phyloP scores from a whole-genome alignment of 2,113 vertebrate genomes.

The Mesitornis unicolor region DNA sequence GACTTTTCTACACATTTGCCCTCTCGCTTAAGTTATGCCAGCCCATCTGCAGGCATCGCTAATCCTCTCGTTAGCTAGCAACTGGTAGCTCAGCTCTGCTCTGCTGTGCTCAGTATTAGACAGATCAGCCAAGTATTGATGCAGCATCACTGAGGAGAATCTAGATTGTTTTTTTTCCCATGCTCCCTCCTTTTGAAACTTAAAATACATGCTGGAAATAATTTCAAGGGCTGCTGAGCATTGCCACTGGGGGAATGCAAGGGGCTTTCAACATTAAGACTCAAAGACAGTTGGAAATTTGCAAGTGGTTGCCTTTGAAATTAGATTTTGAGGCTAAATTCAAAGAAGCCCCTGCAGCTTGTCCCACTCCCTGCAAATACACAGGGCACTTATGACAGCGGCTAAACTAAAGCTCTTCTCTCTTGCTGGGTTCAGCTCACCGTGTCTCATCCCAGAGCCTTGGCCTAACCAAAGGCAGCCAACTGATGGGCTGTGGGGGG shows the following conservation, averaged over 20 bases:
- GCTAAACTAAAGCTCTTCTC: background rate
- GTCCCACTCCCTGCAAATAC: background rate
- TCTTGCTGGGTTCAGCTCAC: background rate
- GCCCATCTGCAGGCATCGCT: constrained; percentile 16
- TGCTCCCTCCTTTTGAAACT: constrained; percentile 55
- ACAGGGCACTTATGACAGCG: accelerated
- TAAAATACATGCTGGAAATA: constrained; percentile 66
- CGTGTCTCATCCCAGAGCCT: background rate
- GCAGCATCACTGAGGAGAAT: constrained; percentile 50
- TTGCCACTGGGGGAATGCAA: constrained; percentile 48
- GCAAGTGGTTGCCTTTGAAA: constrained; percentile 51
- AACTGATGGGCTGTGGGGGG: accelerated
- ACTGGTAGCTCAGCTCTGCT: constrained; percentile 34
- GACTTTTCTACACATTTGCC: background rate
- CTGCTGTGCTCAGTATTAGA: constrained; percentile 15
- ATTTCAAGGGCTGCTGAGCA: constrained; percentile 72
- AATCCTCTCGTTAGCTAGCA: constrained; percentile 51
- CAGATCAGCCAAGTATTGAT: constrained; percentile 60
- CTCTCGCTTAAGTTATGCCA: constrained; percentile 11
- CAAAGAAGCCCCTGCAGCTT: background rate
- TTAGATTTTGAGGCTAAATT: constrained; percentile 35
- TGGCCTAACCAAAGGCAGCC: background rate
- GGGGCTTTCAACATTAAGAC: constrained; percentile 42
- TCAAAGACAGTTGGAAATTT: constrained; percentile 57
- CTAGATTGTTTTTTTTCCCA: constrained; percentile 11